Percentiles rank a stretch among this genome's conserved stretches.
phyloP scores from a whole-genome alignment of 2,888 invertebrate species.

The Lapara coniferarum region DNA sequence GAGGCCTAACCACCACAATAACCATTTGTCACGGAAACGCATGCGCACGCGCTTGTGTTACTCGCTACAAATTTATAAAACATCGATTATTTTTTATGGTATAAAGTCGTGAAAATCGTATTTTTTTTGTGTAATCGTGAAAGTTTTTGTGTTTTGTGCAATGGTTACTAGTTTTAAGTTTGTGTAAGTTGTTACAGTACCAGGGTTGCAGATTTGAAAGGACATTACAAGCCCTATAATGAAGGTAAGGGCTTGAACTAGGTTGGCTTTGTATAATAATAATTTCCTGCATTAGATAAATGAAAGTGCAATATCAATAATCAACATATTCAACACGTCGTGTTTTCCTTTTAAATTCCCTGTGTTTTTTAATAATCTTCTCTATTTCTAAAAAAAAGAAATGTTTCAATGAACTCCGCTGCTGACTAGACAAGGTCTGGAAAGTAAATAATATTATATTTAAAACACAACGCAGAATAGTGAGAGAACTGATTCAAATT shows the following conservation, averaged over 20 bases:
- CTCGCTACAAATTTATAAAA: conserved; percentile 1
- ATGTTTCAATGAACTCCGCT: too few species aligned
- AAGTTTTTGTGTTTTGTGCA: neutral
- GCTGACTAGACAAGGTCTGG: too few species aligned
- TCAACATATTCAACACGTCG: too few species aligned
- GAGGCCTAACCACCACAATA: conserved; percentile 7
- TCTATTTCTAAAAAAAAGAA: too few species aligned
- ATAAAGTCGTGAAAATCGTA: neutral
- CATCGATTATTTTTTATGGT: conserved; percentile 17
- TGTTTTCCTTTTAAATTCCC: too few species aligned
- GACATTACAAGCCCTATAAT: conserved; percentile 40
- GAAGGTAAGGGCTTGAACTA: conserved; percentile 31
- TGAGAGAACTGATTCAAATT: too few species aligned
- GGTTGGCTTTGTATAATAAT: neutral
- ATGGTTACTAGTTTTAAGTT: neutral
- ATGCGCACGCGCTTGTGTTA: conserved; percentile 24
- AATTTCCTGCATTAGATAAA: neutral
- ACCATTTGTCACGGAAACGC: conserved; percentile 17
- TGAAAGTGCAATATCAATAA: too few species aligned
- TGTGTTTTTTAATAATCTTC: too few species aligned
- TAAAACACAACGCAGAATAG: too few species aligned
- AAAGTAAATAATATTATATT: too few species aligned
- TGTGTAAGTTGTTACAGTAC: conserved; percentile 34
- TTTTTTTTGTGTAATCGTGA: too few species aligned
- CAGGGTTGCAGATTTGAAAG: conserved; percentile 52